Percentiles rank a stretch among this genome's conserved stretches.
Conservation (phyloP, 2,113 vertebrate genomes). For the Cottus gobio region DNA sequence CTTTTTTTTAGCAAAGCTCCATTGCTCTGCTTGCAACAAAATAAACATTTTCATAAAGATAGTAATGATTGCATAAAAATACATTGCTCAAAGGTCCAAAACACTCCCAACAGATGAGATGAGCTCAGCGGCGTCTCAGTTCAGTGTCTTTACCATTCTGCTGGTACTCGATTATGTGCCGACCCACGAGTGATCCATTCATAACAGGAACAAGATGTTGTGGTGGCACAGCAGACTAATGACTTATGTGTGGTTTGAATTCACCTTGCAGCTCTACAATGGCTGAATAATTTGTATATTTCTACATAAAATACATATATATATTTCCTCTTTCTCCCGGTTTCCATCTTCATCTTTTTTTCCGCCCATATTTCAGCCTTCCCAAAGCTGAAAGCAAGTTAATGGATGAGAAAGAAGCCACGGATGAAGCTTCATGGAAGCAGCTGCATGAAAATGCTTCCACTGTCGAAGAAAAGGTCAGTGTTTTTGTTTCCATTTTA, state of each 20-base stretch:
- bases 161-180: not conserved
- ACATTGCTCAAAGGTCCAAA: not conserved
- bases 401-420: constrained; percentile 43
- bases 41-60: not conserved
- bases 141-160: not conserved
- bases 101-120: not conserved
- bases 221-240: not conserved
- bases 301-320: not conserved
- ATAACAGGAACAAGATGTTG: not conserved
- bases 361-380: constrained; percentile 36
- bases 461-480: constrained; percentile 52
- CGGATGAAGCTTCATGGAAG: constrained; percentile 28
- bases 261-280: not conserved
- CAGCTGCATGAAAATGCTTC: constrained; percentile 6
- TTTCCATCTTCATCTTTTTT: not conserved
- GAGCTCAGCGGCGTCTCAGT: not conserved
- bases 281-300: not conserved
- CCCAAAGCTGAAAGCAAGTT: constrained; percentile 12
- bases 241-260: not conserved
- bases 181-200: not conserved
- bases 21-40: not conserved
- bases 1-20: not conserved
- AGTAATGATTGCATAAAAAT: not conserved
- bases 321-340: not conserved
- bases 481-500: not conserved